Conservation (phyloP, 1,140 invertebrate genomes). For the Babylonia areolata region DNA sequence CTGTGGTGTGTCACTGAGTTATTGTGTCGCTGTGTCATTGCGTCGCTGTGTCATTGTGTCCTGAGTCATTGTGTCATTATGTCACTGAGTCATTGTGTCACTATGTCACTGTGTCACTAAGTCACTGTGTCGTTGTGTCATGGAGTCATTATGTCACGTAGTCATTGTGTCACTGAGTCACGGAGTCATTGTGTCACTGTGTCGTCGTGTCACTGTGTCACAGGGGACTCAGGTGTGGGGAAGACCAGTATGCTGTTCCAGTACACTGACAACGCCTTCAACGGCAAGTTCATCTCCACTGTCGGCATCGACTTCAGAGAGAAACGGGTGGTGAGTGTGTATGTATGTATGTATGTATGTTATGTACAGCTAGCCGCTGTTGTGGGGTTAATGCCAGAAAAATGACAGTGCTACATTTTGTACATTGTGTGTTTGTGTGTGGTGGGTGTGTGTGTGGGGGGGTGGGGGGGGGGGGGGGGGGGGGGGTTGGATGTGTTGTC, state of each 20-base stretch:
- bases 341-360: neutral
- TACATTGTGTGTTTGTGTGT: too few relatives aligned
- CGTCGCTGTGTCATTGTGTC: too few relatives aligned
- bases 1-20: too few relatives aligned
- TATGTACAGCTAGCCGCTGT: neutral
- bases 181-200: neutral
- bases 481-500: too few relatives aligned
- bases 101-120: neutral
- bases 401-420: too few relatives aligned
- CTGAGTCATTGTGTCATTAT: too few relatives aligned
- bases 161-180: neutral
- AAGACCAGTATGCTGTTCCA: conserved; percentile 83
- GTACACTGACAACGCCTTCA: conserved; percentile 95
- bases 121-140: neutral
- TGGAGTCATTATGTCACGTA: too few relatives aligned
- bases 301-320: conserved; percentile 98
- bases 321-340: conserved; percentile 89
- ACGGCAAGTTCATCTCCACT: conserved; percentile 95
- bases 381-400: too few relatives aligned
- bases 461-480: too few relatives aligned
- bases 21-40: too few relatives aligned
- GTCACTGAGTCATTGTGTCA: neutral
- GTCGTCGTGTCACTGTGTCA: neutral
- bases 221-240: conserved; percentile 76
- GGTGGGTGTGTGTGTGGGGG: too few relatives aligned